A percentile compares a stretch with the other conserved stretches of the same genome.
These are phyloP conservation scores for Sussaba pulchella DNA, from an alignment of 2,888 invertebrate genomes.

Conservation along the genomic window DNA sequence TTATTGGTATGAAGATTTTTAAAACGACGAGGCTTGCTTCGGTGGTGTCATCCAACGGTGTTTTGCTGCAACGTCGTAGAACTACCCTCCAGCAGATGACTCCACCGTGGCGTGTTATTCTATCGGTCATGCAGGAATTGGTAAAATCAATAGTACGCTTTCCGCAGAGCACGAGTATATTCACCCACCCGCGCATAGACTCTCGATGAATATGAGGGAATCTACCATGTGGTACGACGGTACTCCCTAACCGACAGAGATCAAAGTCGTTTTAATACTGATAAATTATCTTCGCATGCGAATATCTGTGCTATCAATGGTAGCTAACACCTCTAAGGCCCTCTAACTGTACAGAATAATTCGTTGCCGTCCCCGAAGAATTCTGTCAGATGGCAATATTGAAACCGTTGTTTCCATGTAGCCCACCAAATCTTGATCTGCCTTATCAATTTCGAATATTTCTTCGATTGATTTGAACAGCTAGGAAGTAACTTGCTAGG, in stretches of 20 bases:
- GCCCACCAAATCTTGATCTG: background rate
- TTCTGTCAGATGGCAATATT: background rate
- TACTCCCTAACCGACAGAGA: background rate
- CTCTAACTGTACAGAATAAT: background rate
- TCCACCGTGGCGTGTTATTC: background rate
- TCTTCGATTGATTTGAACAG: background rate
- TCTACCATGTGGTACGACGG: background rate
- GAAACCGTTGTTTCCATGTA: background rate
- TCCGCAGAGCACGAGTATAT: background rate
- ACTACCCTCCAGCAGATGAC: background rate
- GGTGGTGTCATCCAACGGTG: constrained; percentile 10
- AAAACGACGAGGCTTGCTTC: background rate
- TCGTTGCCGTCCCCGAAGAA: background rate
- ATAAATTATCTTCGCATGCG: background rate
- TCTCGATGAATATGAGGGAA: background rate
- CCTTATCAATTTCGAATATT: background rate
- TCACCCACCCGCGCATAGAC: background rate
- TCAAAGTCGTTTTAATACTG: background rate
- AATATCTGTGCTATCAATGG: background rate
- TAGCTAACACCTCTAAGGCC: background rate
- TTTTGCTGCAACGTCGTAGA: background rate
- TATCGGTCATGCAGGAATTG: background rate
- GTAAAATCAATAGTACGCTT: background rate
- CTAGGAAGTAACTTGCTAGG: too few species aligned
- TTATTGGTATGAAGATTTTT: background rate